Percentiles rank a stretch among this genome's conserved stretches.
Evolutionary conservation across 2,797 vertebrate genomes (phyloP).

Genomic region (Echeneis naucrates): DNA sequence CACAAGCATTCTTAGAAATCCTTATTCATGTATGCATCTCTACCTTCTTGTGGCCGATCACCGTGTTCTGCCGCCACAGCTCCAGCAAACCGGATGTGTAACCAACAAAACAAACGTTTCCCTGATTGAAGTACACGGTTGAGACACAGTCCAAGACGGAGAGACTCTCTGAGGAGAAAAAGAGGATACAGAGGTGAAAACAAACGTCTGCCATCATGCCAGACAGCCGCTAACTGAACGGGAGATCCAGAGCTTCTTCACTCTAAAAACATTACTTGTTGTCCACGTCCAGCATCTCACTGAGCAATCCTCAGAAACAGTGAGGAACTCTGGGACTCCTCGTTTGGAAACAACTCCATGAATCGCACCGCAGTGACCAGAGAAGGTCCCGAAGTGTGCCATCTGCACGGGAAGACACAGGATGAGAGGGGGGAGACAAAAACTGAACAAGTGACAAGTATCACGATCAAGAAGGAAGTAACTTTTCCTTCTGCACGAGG

Average conservation of each 20-base stretch:
- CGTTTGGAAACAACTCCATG: slow-evolving; percentile 70
- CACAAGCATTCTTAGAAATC: neutral
- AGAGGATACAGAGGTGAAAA: neutral
- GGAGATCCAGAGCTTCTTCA: neutral
- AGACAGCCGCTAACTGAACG: too few species aligned
- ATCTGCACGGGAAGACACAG: slow-evolving; percentile 72
- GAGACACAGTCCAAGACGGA: slow-evolving; percentile 60
- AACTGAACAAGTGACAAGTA: neutral
- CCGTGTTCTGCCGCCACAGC: slow-evolving; percentile 76
- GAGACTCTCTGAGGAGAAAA: slow-evolving; percentile 45
- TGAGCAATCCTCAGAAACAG: slow-evolving; percentile 84
- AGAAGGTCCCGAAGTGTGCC: slow-evolving; percentile 81
- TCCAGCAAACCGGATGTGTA: slow-evolving; percentile 84
- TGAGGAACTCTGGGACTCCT: slow-evolving; percentile 77
- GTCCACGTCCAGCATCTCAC: slow-evolving; percentile 82
- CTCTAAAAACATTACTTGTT: slow-evolving; percentile 63
- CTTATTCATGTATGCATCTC: neutral
- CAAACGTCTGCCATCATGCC: neutral
- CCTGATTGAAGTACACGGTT: slow-evolving; percentile 80
- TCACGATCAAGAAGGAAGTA: neutral
- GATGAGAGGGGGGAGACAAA: neutral
- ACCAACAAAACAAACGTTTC: slow-evolving; percentile 78
- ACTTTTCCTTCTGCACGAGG: neutral
- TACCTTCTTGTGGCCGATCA: slow-evolving; percentile 73
- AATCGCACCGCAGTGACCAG: slow-evolving; percentile 84